A percentile compares a stretch with the other conserved stretches of the same genome.
Conservation (phyloP, 1,140 invertebrate species). For the Artemia franciscana region DNA sequence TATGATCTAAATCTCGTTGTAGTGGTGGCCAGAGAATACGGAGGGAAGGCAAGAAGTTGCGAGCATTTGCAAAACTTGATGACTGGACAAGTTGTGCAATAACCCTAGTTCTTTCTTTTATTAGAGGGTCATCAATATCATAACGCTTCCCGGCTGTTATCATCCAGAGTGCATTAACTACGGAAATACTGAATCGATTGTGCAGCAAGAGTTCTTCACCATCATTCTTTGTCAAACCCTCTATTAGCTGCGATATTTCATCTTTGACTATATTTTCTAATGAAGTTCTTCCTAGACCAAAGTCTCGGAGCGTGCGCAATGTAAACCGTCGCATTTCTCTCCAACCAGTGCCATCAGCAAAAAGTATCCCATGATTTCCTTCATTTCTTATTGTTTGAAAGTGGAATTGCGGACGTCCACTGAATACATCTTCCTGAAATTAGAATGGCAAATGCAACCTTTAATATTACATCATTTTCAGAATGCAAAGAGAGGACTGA, state of each 20-base stretch:
- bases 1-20: neutral
- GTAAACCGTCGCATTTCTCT: constrained; percentile 42
- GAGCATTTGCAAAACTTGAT: neutral
- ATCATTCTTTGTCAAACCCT: constrained; percentile 1
- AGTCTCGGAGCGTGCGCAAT: constrained; percentile 39
- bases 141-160: neutral
- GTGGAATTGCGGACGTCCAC: too few species aligned
- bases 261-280: constrained; percentile 18
- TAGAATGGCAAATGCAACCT: too few species aligned
- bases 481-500: too few species aligned
- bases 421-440: too few species aligned
- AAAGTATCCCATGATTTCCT: constrained; percentile 6
- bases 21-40: neutral
- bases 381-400: neutral
- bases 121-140: neutral
- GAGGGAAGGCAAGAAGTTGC: neutral
- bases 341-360: constrained; percentile 29
- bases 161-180: neutral
- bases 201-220: neutral
- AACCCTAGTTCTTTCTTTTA: neutral
- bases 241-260: constrained; percentile 13
- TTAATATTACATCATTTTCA: too few species aligned
- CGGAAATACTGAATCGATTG: neutral
- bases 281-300: constrained; percentile 35
- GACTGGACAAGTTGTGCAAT: neutral